Base-by-base conservation (phyloP, 1,140 invertebrate genomes). In the Pinna nobilis region DNA sequence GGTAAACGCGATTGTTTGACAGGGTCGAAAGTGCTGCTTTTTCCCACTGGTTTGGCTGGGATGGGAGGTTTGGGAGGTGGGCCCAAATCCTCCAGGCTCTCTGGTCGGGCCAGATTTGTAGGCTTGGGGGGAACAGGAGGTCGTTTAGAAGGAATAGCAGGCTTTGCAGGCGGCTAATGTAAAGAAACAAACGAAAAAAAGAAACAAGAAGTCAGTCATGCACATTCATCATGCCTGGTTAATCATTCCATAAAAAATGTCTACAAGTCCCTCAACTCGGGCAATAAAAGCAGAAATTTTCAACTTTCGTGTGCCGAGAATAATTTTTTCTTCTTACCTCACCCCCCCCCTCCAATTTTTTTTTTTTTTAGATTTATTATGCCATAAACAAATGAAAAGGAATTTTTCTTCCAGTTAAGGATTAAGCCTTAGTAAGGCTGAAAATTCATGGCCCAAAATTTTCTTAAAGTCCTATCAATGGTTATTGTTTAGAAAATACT, bases 41-140 rank as follows among this genome's bases (percentile, higher is more conserved):
- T 41, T 32, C 67, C 39, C 55, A 55, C 50, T 15, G 61, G 68
- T 51, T 70, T 70, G 20, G 74, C 61, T 33, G 50, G 70, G 11
- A 51, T 41, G 18, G 70, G 41, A 18, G 49, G 60, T 57, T 57
- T 57, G 20, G 61, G 33, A 15, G 70, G 70, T 57, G 64, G 61
- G 15, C 50, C 51, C 25, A 47, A 11, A n/a, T 72, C 61, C 49
- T 67, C 65, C 20, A 65, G 13, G 25, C 41, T 55, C 23, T 64
- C 66, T 20, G 47, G 66, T 15, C 60, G 65, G 66, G 51, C 49
- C 20, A 75, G 35, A 25, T 39, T 30, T 15, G 44, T 33, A 3
- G 64, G 70, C 49, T 78, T 78, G 1, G 76, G 76, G n/a, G 76
- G 76, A 20, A 78, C 67, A 20, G 76, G 76, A 18, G 76, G 76